Percentiles rank a stretch among this genome's conserved stretches.
Conservation (phyloP, 2,113 vertebrate species). For the Suncus etruscus region DNA sequence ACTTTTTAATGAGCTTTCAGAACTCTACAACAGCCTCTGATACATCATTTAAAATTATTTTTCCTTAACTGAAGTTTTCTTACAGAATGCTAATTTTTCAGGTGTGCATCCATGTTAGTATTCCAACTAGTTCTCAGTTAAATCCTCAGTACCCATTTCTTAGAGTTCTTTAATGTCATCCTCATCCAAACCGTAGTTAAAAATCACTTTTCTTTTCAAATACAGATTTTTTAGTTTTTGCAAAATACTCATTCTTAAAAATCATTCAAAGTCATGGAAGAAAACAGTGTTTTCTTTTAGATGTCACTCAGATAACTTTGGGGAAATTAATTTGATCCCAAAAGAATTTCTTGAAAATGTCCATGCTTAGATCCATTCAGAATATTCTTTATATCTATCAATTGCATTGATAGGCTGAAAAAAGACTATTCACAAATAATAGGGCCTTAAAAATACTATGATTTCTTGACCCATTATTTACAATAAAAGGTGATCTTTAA, state of each 20-base stretch:
- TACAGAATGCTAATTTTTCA: background rate
- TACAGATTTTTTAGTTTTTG: background rate
- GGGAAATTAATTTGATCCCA: background rate
- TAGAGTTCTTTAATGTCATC: background rate
- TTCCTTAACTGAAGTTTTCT: background rate
- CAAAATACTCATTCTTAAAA: background rate
- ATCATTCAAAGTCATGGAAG: background rate
- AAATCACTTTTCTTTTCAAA: background rate
- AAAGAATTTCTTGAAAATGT: background rate
- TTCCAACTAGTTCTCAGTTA: background rate
- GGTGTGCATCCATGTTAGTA: background rate
- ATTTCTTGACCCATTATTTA: background rate
- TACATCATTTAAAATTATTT: background rate
- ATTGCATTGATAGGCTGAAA: background rate
- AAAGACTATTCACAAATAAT: background rate
- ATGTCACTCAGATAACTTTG: background rate
- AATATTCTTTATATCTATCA: background rate
- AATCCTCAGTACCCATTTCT: background rate
- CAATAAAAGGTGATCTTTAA: background rate
- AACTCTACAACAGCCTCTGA: background rate
- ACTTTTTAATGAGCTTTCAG: background rate
- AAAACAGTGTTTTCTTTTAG: too few species aligned
- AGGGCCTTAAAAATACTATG: background rate
- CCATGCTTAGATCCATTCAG: background rate
- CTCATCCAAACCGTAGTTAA: background rate